phyloP scores from a whole-genome alignment of 2,113 vertebrate species.

The Sorex araneus region DNA sequence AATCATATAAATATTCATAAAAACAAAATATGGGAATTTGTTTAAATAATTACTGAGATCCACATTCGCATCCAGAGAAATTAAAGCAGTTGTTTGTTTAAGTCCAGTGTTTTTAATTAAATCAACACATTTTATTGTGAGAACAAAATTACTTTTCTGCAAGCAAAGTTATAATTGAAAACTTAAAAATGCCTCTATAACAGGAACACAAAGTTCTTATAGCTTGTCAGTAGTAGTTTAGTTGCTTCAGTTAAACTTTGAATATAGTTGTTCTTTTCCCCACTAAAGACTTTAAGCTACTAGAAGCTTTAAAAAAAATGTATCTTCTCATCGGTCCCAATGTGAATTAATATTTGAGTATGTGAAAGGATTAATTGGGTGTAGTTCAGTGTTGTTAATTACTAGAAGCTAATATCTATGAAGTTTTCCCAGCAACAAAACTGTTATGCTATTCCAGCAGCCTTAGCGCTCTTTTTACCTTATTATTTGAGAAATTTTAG shows the following conservation, averaged over 20 bases:
- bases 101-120: conserved; percentile 65
- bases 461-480: not conserved
- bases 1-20: conserved; percentile 52
- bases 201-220: not conserved
- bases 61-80: conserved; percentile 20
- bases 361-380: not conserved
- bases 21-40: not conserved
- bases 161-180: conserved; percentile 57
- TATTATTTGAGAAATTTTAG: not conserved
- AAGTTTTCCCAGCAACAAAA: not conserved
- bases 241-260: conserved; percentile 31
- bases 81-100: conserved; percentile 44
- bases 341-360: conserved; percentile 47
- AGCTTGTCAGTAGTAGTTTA: not conserved
- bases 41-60: conserved; percentile 3
- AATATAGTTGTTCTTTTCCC: not conserved
- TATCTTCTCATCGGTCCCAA: not conserved
- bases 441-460: not conserved
- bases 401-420: not conserved
- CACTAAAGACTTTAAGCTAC: not conserved
- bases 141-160: conserved; percentile 59
- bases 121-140: conserved; percentile 54
- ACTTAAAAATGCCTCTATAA: conserved; percentile 19
- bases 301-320: not conserved
- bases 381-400: not conserved